These are phyloP conservation scores for Anticlea derivata DNA, from an alignment of 2,888 invertebrate genomes.

Conservation along the genomic window DNA sequence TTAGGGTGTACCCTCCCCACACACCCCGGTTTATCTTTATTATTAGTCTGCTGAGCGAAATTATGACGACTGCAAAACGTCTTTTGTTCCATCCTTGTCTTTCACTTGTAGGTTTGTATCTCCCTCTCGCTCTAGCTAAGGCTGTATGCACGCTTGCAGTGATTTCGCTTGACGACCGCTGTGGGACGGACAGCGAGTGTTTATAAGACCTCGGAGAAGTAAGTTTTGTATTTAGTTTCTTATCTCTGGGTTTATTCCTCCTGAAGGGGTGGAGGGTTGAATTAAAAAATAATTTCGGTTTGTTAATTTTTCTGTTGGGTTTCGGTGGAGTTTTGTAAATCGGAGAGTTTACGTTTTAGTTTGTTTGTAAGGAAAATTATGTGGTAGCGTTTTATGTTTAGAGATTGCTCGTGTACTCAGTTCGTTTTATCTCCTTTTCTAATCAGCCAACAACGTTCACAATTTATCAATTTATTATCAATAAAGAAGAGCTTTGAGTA, in stretches of 20 bases:
- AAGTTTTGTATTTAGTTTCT: slow-evolving; percentile 66
- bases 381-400: not conserved
- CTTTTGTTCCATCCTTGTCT: slow-evolving; percentile 53
- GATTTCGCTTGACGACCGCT: slow-evolving; percentile 65
- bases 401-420: no score
- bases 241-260: slow-evolving; percentile 61
- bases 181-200: slow-evolving; percentile 55
- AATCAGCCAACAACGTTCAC: no score
- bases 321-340: slow-evolving; percentile 1
- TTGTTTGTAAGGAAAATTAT: not conserved
- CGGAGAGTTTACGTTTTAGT: slow-evolving; percentile 1
- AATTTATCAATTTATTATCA: no score
- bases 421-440: no score
- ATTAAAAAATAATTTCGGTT: slow-evolving; percentile 53
- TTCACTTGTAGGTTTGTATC: slow-evolving; percentile 20
- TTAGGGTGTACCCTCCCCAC: slow-evolving; percentile 35
- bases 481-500: no score
- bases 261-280: slow-evolving; percentile 50
- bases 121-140: slow-evolving; percentile 46
- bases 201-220: slow-evolving; percentile 65
- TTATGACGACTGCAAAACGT: slow-evolving; percentile 85
- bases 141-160: slow-evolving; percentile 66
- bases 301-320: slow-evolving; percentile 28
- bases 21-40: slow-evolving; percentile 78
- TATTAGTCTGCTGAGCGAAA: slow-evolving; percentile 83